These are phyloP conservation scores for Misgurnus mizolepis DNA, from an alignment of 2,113 vertebrate genomes.

Conservation along the genomic window DNA sequence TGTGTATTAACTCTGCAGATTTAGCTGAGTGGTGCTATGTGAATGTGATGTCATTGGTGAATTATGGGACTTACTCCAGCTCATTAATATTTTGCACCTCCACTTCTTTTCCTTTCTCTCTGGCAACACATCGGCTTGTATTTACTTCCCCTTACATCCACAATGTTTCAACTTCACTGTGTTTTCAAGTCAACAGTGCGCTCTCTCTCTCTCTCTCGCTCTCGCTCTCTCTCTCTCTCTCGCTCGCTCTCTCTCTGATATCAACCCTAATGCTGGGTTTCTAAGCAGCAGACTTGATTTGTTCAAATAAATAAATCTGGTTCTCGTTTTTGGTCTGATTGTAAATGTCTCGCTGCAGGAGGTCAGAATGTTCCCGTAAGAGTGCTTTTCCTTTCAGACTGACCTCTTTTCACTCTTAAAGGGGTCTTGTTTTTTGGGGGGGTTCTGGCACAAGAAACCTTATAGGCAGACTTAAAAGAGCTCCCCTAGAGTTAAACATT, in stretches of 20 bases:
- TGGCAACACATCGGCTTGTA: conserved; percentile 33
- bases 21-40: too few species aligned
- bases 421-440: too few species aligned
- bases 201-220: not conserved
- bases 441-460: too few species aligned
- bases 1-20: too few species aligned
- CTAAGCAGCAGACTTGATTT: conserved; percentile 33
- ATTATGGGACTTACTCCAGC: too few species aligned
- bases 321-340: not conserved
- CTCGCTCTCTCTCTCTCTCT: not conserved
- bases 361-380: not conserved
- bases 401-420: not conserved
- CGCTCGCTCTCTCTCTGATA: not conserved
- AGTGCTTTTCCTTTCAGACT: not conserved
- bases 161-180: conserved; percentile 44
- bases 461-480: too few species aligned
- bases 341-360: conserved; percentile 20
- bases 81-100: too few species aligned
- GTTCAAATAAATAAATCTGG: not conserved
- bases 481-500: too few species aligned
- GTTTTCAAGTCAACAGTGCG: conserved; percentile 13
- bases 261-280: conserved; percentile 14
- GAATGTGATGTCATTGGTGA: too few species aligned
- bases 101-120: conserved; percentile 23
- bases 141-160: conserved; percentile 44